Conservation (phyloP, 2,797 vertebrate species). For the Neopelma chrysocephalum region DNA sequence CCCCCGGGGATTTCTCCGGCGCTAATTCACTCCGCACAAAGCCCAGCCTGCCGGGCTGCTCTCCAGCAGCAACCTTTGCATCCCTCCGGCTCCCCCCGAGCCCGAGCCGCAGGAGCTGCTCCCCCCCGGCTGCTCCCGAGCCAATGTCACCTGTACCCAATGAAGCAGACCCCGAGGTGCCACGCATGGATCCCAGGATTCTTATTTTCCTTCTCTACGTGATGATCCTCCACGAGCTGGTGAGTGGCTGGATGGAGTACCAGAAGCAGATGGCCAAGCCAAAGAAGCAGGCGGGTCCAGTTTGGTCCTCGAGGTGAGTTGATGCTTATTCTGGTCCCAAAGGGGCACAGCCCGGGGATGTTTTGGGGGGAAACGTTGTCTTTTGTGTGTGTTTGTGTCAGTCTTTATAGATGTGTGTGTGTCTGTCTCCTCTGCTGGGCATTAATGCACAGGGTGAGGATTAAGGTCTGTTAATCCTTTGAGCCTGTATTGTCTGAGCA, state of each 20-base stretch:
- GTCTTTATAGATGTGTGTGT: not conserved
- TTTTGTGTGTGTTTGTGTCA: fast-evolving
- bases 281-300: constrained; percentile 73
- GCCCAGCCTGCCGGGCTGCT: not conserved
- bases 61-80: not conserved
- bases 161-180: constrained; percentile 40
- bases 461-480: not conserved
- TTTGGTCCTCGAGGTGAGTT: constrained; percentile 81
- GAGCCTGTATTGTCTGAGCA: not conserved
- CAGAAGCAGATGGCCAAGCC: constrained; percentile 80
- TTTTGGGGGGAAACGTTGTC: not conserved
- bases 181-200: constrained; percentile 85
- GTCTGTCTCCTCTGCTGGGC: not conserved
- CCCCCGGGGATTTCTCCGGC: not conserved
- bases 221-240: constrained; percentile 89
- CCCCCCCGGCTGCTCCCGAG: not conserved
- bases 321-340: not conserved
- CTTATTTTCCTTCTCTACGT: constrained; percentile 88
- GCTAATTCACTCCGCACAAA: not conserved
- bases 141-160: constrained; percentile 57
- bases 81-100: not conserved
- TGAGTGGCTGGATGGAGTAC: constrained; percentile 89
- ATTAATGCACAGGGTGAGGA: not conserved
- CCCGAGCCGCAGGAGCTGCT: not conserved
- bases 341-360: not conserved